Conservation (phyloP, 2,113 vertebrate species). For the Thamnophis sirtalis region DNA sequence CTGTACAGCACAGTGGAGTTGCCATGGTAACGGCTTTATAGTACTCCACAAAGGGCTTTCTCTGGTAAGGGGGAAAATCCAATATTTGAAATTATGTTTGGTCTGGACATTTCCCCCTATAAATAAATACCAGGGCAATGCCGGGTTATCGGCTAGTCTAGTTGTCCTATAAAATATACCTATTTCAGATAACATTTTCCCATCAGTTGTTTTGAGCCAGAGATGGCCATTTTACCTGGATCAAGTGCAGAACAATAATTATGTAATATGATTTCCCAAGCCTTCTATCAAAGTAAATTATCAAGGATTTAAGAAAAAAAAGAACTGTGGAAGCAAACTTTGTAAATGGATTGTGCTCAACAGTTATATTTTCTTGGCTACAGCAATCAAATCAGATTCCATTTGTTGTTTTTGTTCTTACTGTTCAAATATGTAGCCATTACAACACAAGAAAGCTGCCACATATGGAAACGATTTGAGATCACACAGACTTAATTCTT, state of each 20-base stretch:
- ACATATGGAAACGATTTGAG: neutral
- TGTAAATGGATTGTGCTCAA: neutral
- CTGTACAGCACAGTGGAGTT: no score
- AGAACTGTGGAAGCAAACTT: neutral
- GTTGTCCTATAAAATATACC: neutral
- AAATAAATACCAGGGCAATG: no score
- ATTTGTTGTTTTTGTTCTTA: neutral
- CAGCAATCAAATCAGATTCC: neutral
- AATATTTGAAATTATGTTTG: no score
- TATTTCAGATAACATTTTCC: neutral
- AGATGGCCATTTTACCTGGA: neutral
- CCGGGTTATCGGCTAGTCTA: no score
- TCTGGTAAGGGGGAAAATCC: no score
- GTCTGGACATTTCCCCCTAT: no score
- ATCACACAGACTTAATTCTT: neutral
- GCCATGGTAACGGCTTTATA: no score
- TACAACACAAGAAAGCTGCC: neutral
- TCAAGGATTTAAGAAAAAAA: neutral
- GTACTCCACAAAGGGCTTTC: no score
- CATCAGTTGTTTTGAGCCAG: neutral
- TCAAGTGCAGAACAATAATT: neutral
- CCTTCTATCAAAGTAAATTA: neutral
- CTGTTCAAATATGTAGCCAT: neutral
- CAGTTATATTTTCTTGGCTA: neutral
- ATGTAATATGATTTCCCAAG: neutral